A percentile compares a stretch with the other conserved stretches of the same genome.
Evolutionary conservation across 1,140 invertebrate genomes (phyloP).

Genomic region (Drosophila tsacasi): DNA sequence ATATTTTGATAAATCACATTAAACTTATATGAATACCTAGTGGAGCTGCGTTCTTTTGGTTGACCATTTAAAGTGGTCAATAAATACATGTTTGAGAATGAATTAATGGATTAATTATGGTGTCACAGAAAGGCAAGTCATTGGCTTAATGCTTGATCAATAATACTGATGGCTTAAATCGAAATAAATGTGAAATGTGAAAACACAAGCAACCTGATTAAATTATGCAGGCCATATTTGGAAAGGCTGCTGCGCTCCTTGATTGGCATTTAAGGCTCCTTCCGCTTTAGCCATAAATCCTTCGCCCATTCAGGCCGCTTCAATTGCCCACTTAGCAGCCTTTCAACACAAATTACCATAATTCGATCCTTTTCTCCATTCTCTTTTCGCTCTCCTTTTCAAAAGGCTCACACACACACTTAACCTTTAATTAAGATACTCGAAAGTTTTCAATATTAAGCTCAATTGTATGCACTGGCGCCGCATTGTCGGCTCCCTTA

Average conservation of each 20-base stretch:
- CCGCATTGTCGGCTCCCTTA: slow-evolving; percentile 55
- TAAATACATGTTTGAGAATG: slow-evolving; percentile 30
- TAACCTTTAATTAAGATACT: slow-evolving; percentile 83
- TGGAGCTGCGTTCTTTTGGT: slow-evolving; percentile 10
- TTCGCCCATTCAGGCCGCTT: slow-evolving; percentile 40
- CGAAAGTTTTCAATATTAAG: slow-evolving; percentile 80
- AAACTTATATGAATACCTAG: slow-evolving; percentile 40
- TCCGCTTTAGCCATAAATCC: slow-evolving; percentile 32
- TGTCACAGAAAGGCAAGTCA: slow-evolving; percentile 25
- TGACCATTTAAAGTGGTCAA: slow-evolving; percentile 34
- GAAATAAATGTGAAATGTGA: background rate
- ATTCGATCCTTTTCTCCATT: slow-evolving; percentile 50
- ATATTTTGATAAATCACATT: slow-evolving; percentile 71
- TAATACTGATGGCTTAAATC: slow-evolving; percentile 10
- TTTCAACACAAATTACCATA: slow-evolving; percentile 52
- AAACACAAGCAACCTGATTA: slow-evolving; percentile 22
- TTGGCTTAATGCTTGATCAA: slow-evolving; percentile 14
- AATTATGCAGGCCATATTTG: slow-evolving; percentile 18
- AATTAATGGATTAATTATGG: slow-evolving; percentile 53
- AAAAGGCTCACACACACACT: slow-evolving; percentile 70
- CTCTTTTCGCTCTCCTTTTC: slow-evolving; percentile 64
- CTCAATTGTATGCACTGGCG: slow-evolving; percentile 68
- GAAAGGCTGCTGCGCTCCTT: slow-evolving; percentile 13
- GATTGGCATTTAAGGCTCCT: slow-evolving; percentile 40
- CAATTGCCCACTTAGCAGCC: slow-evolving; percentile 53